Conservation (phyloP, 2,113 vertebrate species). For the Entomyzon cyanotis region DNA sequence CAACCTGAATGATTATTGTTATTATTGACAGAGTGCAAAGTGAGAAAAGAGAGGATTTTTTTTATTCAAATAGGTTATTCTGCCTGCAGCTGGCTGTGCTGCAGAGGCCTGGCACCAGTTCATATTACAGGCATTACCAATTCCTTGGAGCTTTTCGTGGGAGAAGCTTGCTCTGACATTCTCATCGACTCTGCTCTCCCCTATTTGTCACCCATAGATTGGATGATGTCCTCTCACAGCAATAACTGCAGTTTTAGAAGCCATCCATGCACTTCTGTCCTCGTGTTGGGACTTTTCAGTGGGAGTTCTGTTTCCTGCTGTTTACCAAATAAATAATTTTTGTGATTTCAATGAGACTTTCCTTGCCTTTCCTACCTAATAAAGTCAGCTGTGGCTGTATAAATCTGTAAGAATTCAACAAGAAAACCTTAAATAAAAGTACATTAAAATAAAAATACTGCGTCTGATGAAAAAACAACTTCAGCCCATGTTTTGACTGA, state of each 20-base stretch:
- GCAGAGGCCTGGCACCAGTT: slow-evolving; percentile 22
- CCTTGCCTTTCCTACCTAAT: not conserved
- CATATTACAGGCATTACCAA: not conserved
- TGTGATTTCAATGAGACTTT: not conserved
- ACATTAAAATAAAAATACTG: not conserved
- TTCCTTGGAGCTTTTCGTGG: slow-evolving; percentile 24
- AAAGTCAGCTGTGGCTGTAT: not conserved
- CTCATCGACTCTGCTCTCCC: not conserved
- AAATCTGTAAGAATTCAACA: not conserved
- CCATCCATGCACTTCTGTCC: not conserved
- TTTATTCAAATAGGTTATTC: slow-evolving; percentile 37
- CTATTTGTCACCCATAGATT: not conserved
- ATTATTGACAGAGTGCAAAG: slow-evolving; percentile 22
- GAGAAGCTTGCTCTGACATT: slow-evolving; percentile 3
- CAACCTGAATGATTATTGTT: slow-evolving; percentile 52
- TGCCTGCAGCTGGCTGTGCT: slow-evolving; percentile 10
- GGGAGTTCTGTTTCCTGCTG: not conserved
- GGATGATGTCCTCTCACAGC: not conserved
- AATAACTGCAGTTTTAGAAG: not conserved
- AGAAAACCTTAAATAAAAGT: not conserved
- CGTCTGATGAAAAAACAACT: not conserved
- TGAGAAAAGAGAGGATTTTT: not conserved
- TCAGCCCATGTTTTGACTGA: not conserved
- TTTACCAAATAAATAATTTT: not conserved
- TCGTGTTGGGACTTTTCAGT: not conserved